Evolutionary conservation across 2,888 invertebrate genomes (phyloP).

Genomic region (Brachypalpus laphriformis): DNA sequence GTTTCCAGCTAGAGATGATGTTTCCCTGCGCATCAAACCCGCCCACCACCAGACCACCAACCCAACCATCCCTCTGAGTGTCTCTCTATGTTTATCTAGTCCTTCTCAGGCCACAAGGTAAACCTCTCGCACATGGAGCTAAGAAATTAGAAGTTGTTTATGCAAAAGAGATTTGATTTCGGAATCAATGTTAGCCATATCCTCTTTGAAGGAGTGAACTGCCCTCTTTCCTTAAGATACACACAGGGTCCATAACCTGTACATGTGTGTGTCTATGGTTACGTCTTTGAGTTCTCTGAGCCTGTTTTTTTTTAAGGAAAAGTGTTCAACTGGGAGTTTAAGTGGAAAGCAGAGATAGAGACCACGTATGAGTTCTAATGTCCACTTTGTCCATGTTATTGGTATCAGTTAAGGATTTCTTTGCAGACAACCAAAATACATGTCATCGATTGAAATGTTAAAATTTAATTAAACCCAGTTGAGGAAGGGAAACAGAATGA

Average conservation of each 20-base stretch:
- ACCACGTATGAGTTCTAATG: conserved; percentile 13
- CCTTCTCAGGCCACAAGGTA: conserved; percentile 25
- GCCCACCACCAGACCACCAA: conserved; percentile 4
- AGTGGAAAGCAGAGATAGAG: neutral
- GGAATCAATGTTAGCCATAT: conserved; percentile 45
- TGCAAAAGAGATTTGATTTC: conserved; percentile 71
- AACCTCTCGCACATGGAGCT: conserved; percentile 33
- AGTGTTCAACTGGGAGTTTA: conserved; percentile 54
- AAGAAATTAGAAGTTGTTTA: conserved; percentile 73
- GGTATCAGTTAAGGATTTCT: conserved; percentile 30
- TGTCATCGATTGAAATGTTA: conserved; percentile 35
- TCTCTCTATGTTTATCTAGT: conserved; percentile 7
- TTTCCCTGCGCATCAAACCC: conserved; percentile 54
- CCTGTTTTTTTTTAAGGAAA: conserved; percentile 28
- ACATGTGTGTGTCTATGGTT: neutral
- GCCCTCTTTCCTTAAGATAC: conserved; percentile 47
- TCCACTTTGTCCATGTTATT: conserved; percentile 39
- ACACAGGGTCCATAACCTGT: conserved; percentile 1
- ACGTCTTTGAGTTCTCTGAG: conserved; percentile 8
- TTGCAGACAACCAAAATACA: conserved; percentile 14
- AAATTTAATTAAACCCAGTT: conserved; percentile 56
- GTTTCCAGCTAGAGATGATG: conserved; percentile 50
- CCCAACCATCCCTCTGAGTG: neutral
- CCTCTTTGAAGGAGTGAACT: conserved; percentile 44
- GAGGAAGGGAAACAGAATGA: neutral